These are phyloP conservation scores for Egretta garzetta DNA, from an alignment of 2,113 vertebrate species.

Conservation along the genomic window DNA sequence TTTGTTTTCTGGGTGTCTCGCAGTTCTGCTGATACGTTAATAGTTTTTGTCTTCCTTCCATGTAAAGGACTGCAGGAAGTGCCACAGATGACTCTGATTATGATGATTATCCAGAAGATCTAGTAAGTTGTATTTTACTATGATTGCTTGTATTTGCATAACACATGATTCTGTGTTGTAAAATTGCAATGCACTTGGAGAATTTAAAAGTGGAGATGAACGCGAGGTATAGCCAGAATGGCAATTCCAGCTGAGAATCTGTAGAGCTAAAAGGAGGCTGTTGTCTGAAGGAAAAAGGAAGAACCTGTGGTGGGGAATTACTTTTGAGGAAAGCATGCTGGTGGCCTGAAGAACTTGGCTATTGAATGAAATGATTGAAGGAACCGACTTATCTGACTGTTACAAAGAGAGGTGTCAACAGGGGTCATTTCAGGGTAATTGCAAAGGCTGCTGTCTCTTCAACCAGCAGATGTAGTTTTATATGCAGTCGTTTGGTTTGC, in stretches of 20 bases:
- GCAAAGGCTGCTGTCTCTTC: neutral
- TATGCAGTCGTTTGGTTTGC: neutral
- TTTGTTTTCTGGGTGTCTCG: neutral
- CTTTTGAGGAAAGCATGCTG: neutral
- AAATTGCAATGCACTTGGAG: neutral
- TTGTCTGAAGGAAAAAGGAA: neutral
- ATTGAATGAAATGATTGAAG: neutral
- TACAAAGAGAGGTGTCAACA: neutral
- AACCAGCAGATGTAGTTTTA: neutral
- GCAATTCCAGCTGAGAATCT: neutral
- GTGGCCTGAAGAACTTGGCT: neutral
- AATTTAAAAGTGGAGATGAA: neutral
- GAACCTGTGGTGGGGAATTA: neutral
- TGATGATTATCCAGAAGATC: constrained; percentile 76
- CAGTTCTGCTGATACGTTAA: neutral
- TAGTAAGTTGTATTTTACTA: constrained; percentile 73
- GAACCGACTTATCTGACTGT: neutral
- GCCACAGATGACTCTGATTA: constrained; percentile 78
- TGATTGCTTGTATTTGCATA: neutral
- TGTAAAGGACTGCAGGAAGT: constrained; percentile 73
- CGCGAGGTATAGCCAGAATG: neutral
- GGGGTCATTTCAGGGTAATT: neutral
- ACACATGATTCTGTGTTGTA: neutral
- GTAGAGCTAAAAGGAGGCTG: neutral
- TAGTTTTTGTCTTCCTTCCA: neutral